Evolutionary conservation across 2,113 vertebrate species (phyloP), one percentile per base, ranked within the genome.

Genomic region (Phylloscopus whistleri): DNA sequence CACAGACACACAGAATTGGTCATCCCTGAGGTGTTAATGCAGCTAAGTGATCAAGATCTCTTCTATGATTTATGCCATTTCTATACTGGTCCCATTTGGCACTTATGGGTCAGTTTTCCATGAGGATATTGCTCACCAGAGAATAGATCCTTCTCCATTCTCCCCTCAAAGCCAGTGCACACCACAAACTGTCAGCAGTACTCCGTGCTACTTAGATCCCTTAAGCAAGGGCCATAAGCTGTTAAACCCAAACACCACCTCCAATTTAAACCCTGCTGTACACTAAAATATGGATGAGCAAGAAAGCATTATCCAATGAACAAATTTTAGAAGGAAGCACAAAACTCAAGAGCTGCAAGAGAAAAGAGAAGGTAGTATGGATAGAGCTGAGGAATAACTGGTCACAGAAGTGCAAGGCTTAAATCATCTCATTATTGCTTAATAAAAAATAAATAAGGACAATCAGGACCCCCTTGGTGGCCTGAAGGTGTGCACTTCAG

Each of bases 291-390:
- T 1, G 17, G 20, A 48, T 39, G 37, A 80, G 44, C 31, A 72
- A 80, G 15, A 41, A 55, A 30, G 6, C 63, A 14, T 35, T 41
- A 35, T 16, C 9, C 6, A 26, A 2, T n/a, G 28, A 60, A 48
- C 8, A 43, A 5, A 13, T 37, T 76, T 41, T 3, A 77, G 6
- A 48, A 76, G 26, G 17, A 73, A 79, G 73, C 6, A 20, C 27
- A 75, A 87, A 87, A 85, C 1, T n/a, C 30, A 39, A 91, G 23
- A 51, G 18, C 20, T 53, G 7, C 58, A 72, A 51, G 46, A 63
- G 10, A 48, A 24, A 63, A 86, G 4, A 89, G 3, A 28, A 78
- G 5, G 18, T 13, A 26, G 2, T 3, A 41, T 0, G 0, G 41
- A 27, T 21, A 67, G 41, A 64, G 24, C n/a, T 24, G n/a, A 69